phyloP scores from a whole-genome alignment of 1,140 invertebrate species.

The Drosophila tristis region DNA sequence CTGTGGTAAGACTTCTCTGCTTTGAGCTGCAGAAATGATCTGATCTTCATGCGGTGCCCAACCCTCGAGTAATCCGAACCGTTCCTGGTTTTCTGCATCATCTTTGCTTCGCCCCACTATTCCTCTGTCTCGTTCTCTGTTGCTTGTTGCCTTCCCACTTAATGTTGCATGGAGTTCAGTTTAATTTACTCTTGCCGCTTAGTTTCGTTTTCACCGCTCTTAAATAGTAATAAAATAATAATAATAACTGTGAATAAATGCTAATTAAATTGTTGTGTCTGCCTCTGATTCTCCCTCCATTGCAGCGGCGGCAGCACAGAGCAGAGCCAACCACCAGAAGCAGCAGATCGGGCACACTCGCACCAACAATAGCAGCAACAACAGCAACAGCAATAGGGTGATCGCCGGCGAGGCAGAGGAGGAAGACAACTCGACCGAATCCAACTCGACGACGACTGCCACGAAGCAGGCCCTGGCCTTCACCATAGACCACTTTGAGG shows the following conservation, averaged over 20 bases:
- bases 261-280: conserved; percentile 68
- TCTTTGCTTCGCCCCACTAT: background rate
- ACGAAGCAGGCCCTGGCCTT: conserved; percentile 85
- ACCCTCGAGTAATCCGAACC: conserved; percentile 18
- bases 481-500: conserved; percentile 88
- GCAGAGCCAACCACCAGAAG: conserved; percentile 58
- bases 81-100: conserved; percentile 27
- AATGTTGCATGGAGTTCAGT: conserved; percentile 46
- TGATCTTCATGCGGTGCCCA: too few species aligned
- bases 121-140: background rate
- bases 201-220: conserved; percentile 66
- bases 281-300: conserved; percentile 39
- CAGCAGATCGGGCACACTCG: conserved; percentile 8
- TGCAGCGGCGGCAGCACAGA: conserved; percentile 60
- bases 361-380: conserved; percentile 34
- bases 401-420: conserved; percentile 32
- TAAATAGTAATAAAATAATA: conserved; percentile 67
- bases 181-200: conserved; percentile 45
- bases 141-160: conserved; percentile 47
- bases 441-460: conserved; percentile 58
- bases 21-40: too few species aligned
- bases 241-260: conserved; percentile 74
- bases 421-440: conserved; percentile 63
- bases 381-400: conserved; percentile 14
- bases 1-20: too few species aligned